Evolutionary conservation across 2,888 invertebrate genomes (phyloP), one percentile per base, ranked within the genome.

Genomic region (Polyommatus icarus): DNA sequence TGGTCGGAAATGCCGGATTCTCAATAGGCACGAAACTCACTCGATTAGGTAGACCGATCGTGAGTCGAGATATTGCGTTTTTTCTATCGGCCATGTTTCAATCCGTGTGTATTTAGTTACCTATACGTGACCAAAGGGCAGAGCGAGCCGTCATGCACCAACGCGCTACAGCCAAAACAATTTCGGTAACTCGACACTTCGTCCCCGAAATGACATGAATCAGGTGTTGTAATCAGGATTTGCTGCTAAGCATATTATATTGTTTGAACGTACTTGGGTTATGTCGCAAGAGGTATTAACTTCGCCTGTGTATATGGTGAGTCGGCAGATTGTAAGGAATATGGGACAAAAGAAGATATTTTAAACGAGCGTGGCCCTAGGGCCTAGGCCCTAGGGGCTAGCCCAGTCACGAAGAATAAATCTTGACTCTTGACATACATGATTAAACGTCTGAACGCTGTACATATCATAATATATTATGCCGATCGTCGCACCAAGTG

Each of bases 101-200:
- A 32, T 32, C 29, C 67, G 29, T 67, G 29, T 29, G 67, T 72
- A 72, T 72, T 72, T 40, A 18, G 72, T 72, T 72, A 78, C 76
- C 61, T 76, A 79, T 83, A 83, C 85, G 84, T 85, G 84, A 81
- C 82, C 84, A 80, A 83, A 82, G 85, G 84, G 85, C 84, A 84
- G 84, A 87, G 86, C 85, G 82, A 80, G 80, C 83, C 84, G 89
- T 89, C 87, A 89, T 85, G 87, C 87, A 85, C 83, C 83, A 85
- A 82, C 84, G 86, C 82, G 79, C 83, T 83, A 80, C 84, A 83
- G 86, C 84, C 87, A 89, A 88, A 90, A 89, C 85, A 87, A 87
- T 80, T 87, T 87, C 85, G 83, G 88, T 85, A 86, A 89, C 81
- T 82, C 78, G 83, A 89, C 86, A 83, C 82, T 78, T 80, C 82